Base-by-base conservation (phyloP, 2,797 vertebrate genomes). In the Eulemur coronatus region DNA sequence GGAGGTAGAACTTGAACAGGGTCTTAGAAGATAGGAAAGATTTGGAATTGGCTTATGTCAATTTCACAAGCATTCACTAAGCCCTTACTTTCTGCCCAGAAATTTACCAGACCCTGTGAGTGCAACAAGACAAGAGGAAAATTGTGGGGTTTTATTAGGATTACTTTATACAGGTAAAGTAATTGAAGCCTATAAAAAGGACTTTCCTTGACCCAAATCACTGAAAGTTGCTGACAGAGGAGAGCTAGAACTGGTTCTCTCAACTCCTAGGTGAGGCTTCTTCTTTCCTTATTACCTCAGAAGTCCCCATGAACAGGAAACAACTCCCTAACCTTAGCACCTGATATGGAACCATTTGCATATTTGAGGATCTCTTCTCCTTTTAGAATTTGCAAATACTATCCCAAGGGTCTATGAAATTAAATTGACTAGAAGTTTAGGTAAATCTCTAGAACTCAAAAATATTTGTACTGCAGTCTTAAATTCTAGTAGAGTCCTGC, bases 61-160 rank as follows among this genome's bases (percentile, higher is more conserved):
- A 90, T 94, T 95, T 96, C 65, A 89, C 69, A 97, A 92, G 72
- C 17, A 89, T 11, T 84, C 41, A 65, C 17, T 88, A 35, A 91
- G 18, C 30, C 48, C 57, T 88, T 91, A 28, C 22, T 88, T 24
- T 89, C 33, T 88, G 17, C 28, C 10, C 50, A 79, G 50, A 96
- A 91, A 94, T 91, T 22, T 75, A 89, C 57, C n/a, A 35, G 15
- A 69, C 4, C 52, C 22, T 91, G 17, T 90, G 55, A n/a, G 30
- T 78, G 17, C 59, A 97, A 72, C 61, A 95, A 97, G 28, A 46
- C 30, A 82, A 67, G 38, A 92, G 28, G 33, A 89, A 84, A 93
- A 61, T 3, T 88, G 14, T 85, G 30, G 24, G 43, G 7, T 92
- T 96, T 96, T 84, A 91, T 90, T 95, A 94, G 26, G 28, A 11